phyloP scores from a whole-genome alignment of 2,888 invertebrate genomes.

The Parochlus steinenii region DNA sequence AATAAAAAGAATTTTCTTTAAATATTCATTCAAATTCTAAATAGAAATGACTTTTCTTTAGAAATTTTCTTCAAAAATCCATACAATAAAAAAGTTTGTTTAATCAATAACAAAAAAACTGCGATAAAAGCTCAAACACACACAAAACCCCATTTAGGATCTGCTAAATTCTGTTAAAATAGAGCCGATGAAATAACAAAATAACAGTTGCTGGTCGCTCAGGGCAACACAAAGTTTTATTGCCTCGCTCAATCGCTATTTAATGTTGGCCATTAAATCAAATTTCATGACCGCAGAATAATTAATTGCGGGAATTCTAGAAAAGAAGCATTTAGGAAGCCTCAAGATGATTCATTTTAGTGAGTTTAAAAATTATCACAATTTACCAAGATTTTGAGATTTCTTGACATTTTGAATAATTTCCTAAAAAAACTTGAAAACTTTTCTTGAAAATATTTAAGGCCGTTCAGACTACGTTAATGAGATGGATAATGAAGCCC shows the following conservation, averaged over 20 bases:
- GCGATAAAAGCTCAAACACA: no score
- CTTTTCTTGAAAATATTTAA: constrained; percentile 40
- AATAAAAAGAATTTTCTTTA: not conserved
- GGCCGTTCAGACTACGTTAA: constrained; percentile 67
- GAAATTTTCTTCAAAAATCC: no score
- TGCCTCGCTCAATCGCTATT: no score
- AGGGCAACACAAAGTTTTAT: no score
- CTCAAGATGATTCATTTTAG: constrained; percentile 12
- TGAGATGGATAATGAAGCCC: constrained; percentile 71
- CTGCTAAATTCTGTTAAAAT: no score
- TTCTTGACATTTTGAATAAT: no score
- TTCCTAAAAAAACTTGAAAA: no score
- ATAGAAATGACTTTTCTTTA: constrained; percentile 4
- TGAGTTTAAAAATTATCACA: not conserved
- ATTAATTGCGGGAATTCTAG: constrained; percentile 3
- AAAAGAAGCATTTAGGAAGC: constrained; percentile 1
- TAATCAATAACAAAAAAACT: constrained; percentile 12
- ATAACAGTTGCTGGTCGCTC: no score
- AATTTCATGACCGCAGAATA: constrained; percentile 4
- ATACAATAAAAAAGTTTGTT: constrained; percentile 10
- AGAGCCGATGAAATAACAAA: no score
- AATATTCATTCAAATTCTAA: constrained; percentile 8
- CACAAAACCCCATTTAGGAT: no score
- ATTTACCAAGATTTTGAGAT: not conserved
- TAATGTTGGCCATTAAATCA: constrained; percentile 2